These are phyloP conservation scores for Drosophila testacea DNA, from an alignment of 2,888 invertebrate species.

Conservation along the genomic window DNA sequence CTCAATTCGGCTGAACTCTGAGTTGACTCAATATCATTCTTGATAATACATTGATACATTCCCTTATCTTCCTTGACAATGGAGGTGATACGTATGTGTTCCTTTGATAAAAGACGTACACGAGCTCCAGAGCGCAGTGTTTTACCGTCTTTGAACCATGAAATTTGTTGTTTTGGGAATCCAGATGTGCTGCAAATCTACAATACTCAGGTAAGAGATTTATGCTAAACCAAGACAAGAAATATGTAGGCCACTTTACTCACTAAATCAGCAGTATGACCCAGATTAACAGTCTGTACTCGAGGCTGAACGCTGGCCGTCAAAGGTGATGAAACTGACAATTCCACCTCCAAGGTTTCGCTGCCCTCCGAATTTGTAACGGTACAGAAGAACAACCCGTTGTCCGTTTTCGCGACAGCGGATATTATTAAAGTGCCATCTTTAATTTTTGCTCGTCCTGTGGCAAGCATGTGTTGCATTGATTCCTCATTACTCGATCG, in stretches of 20 bases:
- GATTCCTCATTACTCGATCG: conserved; percentile 86
- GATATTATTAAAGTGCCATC: conserved; percentile 86
- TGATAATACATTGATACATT: conserved; percentile 95
- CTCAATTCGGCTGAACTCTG: conserved; percentile 92
- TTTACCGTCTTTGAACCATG: conserved; percentile 92
- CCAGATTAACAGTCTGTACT: conserved; percentile 91
- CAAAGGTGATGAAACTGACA: conserved; percentile 88
- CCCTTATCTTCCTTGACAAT: conserved; percentile 93
- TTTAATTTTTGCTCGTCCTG: conserved; percentile 85
- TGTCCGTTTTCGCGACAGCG: conserved; percentile 86
- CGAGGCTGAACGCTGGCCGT: conserved; percentile 91
- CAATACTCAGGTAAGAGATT: conserved; percentile 6
- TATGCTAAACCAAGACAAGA: background rate
- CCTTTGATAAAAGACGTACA: conserved; percentile 86
- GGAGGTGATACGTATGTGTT: conserved; percentile 87
- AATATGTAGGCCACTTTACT: conserved; percentile 63
- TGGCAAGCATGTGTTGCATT: conserved; percentile 85
- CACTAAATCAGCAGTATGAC: conserved; percentile 92
- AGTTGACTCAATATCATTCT: conserved; percentile 92
- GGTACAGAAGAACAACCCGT: conserved; percentile 86
- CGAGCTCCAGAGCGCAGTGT: conserved; percentile 87
- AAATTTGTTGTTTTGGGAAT: conserved; percentile 90
- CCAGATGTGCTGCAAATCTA: conserved; percentile 93
- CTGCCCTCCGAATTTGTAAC: conserved; percentile 87
- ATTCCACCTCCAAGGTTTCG: conserved; percentile 86